Evolutionary conservation across 2,888 invertebrate species (phyloP).

Genomic region (Sinhomidia bicolor): DNA sequence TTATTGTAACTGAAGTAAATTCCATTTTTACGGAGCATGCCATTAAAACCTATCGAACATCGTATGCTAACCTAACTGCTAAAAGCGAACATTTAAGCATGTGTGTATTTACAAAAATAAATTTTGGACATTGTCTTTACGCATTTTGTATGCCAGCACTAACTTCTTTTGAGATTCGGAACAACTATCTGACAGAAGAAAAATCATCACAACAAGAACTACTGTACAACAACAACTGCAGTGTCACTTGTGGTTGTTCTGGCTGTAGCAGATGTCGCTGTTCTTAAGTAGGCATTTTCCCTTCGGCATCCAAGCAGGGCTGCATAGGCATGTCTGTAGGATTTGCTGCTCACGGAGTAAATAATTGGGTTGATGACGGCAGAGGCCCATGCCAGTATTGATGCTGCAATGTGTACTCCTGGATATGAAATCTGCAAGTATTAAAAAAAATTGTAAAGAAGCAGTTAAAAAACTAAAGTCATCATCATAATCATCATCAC

Average conservation of each 20-base stretch:
- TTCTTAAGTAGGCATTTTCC: constrained; percentile 28
- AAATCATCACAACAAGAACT: background rate
- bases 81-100: too few relatives aligned
- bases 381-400: constrained; percentile 94
- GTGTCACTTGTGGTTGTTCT: constrained; percentile 66
- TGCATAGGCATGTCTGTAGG: constrained; percentile 85
- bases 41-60: too few relatives aligned
- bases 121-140: too few relatives aligned
- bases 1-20: too few relatives aligned
- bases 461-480: background rate
- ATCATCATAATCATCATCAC: too few relatives aligned
- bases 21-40: too few relatives aligned
- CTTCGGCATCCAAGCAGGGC: constrained; percentile 79
- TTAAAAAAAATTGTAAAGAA: constrained; percentile 11
- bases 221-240: constrained; percentile 32
- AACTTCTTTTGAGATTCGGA: constrained; percentile 49
- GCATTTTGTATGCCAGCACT: too few relatives aligned
- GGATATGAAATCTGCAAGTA: constrained; percentile 83
- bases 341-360: constrained; percentile 93
- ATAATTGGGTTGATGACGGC: constrained; percentile 95
- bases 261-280: constrained; percentile 60
- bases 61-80: too few relatives aligned
- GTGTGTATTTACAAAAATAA: too few relatives aligned
- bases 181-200: background rate
- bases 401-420: constrained; percentile 90